Evolutionary conservation across 2,888 invertebrate species (phyloP).

Genomic region (Hirtodrosophila cameraria): DNA sequence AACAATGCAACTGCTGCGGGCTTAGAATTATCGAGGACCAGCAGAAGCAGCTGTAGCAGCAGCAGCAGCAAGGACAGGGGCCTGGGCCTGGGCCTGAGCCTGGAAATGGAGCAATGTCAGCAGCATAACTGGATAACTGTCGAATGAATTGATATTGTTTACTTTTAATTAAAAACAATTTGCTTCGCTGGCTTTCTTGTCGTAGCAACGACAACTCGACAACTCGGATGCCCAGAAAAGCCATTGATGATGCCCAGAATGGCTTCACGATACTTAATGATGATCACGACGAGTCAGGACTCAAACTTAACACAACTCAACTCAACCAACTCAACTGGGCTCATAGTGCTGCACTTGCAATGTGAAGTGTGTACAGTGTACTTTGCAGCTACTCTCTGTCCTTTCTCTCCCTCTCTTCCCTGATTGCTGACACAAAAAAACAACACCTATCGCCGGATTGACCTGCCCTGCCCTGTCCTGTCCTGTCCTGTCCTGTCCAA

Average conservation of each 20-base stretch:
- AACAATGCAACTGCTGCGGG: conserved; percentile 52
- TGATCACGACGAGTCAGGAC: conserved; percentile 24
- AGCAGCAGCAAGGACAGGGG: too few relatives aligned
- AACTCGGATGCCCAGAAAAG: conserved; percentile 27
- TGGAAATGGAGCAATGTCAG: conserved; percentile 48
- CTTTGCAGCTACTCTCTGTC: conserved; percentile 17
- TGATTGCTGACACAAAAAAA: conserved; percentile 6
- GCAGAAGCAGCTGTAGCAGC: conserved; percentile 1
- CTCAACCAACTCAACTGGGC: conserved; percentile 7
- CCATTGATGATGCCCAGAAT: conserved; percentile 19
- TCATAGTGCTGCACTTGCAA: conserved; percentile 19
- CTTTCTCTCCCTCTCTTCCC: background rate
- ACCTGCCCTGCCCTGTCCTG: conserved; percentile 1
- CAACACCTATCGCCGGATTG: conserved; percentile 19
- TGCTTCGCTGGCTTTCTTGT: conserved; percentile 76
- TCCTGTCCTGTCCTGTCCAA: conserved; percentile 1
- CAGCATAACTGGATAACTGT: conserved; percentile 77
- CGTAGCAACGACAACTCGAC: conserved; percentile 44
- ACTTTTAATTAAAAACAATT: conserved; percentile 79
- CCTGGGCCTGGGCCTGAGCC: too few relatives aligned
- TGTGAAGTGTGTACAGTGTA: conserved; percentile 29
- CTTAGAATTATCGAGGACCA: conserved; percentile 23
- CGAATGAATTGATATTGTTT: conserved; percentile 79
- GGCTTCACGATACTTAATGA: background rate
- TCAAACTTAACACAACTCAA: conserved; percentile 2